These are phyloP conservation scores for Microplitis mediator DNA, from an alignment of 1,140 invertebrate genomes.

Conservation along the genomic window DNA sequence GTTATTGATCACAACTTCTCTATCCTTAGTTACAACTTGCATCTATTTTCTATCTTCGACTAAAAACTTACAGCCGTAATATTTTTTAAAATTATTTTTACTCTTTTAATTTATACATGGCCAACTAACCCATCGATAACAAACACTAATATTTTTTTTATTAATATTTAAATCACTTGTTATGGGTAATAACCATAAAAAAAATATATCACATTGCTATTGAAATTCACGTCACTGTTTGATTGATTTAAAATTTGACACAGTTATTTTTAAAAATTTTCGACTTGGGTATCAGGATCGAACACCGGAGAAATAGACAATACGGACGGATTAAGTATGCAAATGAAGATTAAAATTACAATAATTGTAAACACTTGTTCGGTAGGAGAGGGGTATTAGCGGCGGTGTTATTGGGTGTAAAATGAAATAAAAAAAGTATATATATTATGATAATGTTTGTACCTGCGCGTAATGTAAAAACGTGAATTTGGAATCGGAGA, in stretches of 20 bases:
- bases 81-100: background rate
- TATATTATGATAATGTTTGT: constrained; percentile 38
- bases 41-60: background rate
- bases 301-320: background rate
- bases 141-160: too few species aligned
- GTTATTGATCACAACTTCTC: constrained; percentile 11
- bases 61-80: background rate
- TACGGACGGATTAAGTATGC: too few species aligned
- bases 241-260: too few species aligned
- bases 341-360: too few species aligned
- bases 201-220: background rate
- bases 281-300: too few species aligned
- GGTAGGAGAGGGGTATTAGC: background rate
- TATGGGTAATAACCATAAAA: background rate
- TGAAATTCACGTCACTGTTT: too few species aligned
- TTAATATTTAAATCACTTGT: background rate
- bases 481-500: constrained; percentile 4
- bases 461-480: constrained; percentile 38
- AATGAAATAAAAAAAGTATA: too few species aligned
- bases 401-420: too few species aligned
- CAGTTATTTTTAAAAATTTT: too few species aligned
- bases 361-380: background rate
- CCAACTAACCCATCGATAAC: too few species aligned
- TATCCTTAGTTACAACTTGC: background rate
- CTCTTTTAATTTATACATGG: background rate